Base-by-base conservation (phyloP, 1,140 invertebrate species). In the Bombyx mandarina region DNA sequence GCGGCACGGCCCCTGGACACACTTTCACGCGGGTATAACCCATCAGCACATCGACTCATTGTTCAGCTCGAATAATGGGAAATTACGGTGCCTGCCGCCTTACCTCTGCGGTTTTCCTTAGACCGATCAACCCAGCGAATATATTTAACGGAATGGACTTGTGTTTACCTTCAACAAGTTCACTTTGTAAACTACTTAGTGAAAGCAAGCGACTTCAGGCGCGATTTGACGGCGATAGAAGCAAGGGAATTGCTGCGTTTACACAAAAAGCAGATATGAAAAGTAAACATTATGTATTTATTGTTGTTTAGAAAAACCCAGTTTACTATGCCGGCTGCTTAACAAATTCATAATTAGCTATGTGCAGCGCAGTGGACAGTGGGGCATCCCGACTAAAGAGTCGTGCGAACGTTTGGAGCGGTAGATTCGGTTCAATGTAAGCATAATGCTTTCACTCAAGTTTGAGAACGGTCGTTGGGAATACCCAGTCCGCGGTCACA, bases 11-110 rank as follows among this genome's bases (percentile, higher is more conserved):
- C 46, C 50, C 49, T 51, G 61, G 58, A 50, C 56, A 53, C 58
- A 75, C 74, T 80, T 82, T 79, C 75, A 71, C 76, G 67, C 65
- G 69, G 79, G 73, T 58, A 68, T 77, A 67, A 69, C 72, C 76
- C 71, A 61, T 52, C 51, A 7, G 51, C 55, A 26, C n/a, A 6
- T 48, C 49, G 22, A 48, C 54, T 48, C 52, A 57, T 51, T 51
- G 50, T 51, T 51, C 50, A 9, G 42, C 26, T 51, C 12, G 12
- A 22, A 50, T 50, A 50, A 50, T 22, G 26, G 26, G 26, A 5
- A 49, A 50, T 12, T 12, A 12, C 26, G 48, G 26, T 50, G 48
- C 12, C 7, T 22, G 48, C 48, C 42, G 42, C 10, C 48, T 49
- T 48, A 45, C 49, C 45, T 62, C 57, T 73, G 73, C 54, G 73